A percentile compares a stretch with the other conserved stretches of the same genome.
Conservation (phyloP, 2,797 vertebrate genomes). For the Agapornis canus region DNA sequence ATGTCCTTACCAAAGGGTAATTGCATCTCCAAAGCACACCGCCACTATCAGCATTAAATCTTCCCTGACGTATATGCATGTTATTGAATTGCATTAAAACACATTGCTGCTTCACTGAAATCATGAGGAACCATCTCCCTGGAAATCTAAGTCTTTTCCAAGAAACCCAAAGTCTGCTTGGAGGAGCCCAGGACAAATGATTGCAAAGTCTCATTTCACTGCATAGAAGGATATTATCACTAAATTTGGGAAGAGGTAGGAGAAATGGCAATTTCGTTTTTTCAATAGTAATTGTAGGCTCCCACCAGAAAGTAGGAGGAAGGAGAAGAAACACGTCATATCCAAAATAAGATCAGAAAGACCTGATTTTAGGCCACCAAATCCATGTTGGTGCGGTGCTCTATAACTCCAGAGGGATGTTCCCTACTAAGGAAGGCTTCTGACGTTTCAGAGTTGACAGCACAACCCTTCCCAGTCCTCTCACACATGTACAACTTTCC, state of each 20-base stretch:
- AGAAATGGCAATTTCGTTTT: background rate
- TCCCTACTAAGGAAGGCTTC: background rate
- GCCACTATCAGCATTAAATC: constrained; percentile 10
- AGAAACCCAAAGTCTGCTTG: background rate
- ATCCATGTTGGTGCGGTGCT: background rate
- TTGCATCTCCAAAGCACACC: constrained; percentile 7
- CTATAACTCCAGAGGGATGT: background rate
- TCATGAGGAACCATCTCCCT: background rate
- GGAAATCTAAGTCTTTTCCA: background rate
- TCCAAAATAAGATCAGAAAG: background rate
- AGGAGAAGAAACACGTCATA: background rate
- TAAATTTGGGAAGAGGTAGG: background rate
- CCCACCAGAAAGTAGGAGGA: background rate
- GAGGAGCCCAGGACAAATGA: background rate
- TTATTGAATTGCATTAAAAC: constrained; percentile 21
- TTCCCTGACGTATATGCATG: background rate
- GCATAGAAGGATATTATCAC: background rate
- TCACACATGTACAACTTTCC: background rate
- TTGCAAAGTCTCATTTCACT: background rate
- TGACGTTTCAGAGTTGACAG: background rate
- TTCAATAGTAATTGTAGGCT: too few species aligned
- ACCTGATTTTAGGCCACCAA: background rate
- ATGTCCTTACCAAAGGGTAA: background rate
- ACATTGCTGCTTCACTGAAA: background rate
- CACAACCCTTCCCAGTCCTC: background rate